A percentile compares a stretch with the other conserved stretches of the same genome.
phyloP scores from a whole-genome alignment of 1,140 invertebrate species.

The Aphelenchoides besseyi region DNA sequence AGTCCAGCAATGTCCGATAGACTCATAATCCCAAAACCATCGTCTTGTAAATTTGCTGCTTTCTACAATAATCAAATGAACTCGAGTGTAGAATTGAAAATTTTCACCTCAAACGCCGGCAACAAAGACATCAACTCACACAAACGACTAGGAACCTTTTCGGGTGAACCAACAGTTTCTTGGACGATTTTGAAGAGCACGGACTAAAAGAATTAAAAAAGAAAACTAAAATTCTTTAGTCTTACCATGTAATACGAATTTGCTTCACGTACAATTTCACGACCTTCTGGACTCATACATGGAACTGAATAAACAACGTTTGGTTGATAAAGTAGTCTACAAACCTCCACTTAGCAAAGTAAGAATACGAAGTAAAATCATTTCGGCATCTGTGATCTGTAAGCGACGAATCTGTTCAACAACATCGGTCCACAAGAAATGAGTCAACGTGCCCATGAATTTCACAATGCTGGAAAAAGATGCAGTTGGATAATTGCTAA shows the following conservation, averaged over 20 bases:
- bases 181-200: background rate
- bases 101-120: conserved; percentile 9
- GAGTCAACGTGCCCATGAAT: background rate
- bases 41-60: background rate
- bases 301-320: background rate
- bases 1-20: background rate
- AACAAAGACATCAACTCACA: conserved; percentile 4
- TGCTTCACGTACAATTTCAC: background rate
- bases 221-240: too few species aligned
- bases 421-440: conserved; percentile 1
- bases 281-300: background rate
- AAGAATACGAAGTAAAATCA: background rate
- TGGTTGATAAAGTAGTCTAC: background rate
- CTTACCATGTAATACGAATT: conserved; percentile 3
- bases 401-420: conserved; percentile 10
- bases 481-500: background rate
- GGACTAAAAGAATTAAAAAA: too few species aligned
- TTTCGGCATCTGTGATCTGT: background rate
- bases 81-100: background rate
- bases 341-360: background rate
- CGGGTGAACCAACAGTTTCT: background rate
- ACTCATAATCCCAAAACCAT: background rate
- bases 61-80: background rate
- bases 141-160: background rate
- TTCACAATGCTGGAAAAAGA: conserved; percentile 14